phyloP scores from a whole-genome alignment of 2,113 vertebrate genomes.

The Eubucco bourcierii region DNA sequence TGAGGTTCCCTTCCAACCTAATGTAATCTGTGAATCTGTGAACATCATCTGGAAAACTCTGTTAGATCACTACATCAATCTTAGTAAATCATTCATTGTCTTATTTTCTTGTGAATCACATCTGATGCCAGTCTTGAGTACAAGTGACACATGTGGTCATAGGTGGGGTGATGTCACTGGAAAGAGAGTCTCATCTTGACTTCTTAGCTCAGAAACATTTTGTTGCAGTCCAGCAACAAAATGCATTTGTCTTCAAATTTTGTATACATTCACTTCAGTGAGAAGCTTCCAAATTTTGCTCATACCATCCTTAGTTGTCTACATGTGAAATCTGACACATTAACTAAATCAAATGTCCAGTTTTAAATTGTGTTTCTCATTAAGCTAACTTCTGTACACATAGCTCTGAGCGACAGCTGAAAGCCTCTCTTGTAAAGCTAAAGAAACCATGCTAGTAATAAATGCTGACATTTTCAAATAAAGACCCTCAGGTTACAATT shows the following conservation, averaged over 20 bases:
- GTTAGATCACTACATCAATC: background rate
- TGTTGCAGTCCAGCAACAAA: background rate
- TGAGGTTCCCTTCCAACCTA: no score
- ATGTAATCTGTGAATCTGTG: no score
- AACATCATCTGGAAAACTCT: background rate
- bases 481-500: conserved; percentile 14
- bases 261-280: background rate
- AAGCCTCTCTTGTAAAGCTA: background rate
- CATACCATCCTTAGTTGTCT: background rate
- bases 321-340: background rate
- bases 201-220: background rate
- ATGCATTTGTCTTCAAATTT: background rate
- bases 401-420: conserved; percentile 15
- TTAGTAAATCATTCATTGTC: background rate
- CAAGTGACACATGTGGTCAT: background rate
- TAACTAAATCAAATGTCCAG: background rate
- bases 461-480: conserved; percentile 31
- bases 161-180: background rate
- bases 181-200: background rate
- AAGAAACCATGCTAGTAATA: conserved; percentile 24
- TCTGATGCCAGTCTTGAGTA: background rate
- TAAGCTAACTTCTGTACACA: background rate
- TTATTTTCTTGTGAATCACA: background rate
- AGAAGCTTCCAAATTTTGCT: background rate
- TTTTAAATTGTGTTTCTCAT: background rate